Percentiles rank a stretch among this genome's conserved stretches.
Conservation (phyloP, 53 echinoderm and acorn worm genomes). For the Paracentrotus lividus region DNA sequence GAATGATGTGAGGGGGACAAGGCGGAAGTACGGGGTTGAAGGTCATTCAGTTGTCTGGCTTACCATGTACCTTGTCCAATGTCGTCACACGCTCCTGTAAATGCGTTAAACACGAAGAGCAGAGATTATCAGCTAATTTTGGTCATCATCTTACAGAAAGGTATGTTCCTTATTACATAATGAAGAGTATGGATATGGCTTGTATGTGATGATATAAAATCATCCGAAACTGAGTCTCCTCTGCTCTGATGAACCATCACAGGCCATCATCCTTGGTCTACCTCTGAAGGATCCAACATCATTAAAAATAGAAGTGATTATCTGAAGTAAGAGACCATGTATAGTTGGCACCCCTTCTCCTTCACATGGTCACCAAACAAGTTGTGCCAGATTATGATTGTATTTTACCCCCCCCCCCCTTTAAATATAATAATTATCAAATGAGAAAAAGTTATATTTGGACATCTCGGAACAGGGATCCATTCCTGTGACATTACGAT, state of each 20-base stretch:
- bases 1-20: background rate
- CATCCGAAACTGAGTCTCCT: background rate
- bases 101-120: conserved; percentile 2
- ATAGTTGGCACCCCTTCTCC: no score
- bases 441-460: no score
- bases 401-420: no score
- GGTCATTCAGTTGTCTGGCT: conserved; percentile 24
- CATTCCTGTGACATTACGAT: no score
- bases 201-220: background rate
- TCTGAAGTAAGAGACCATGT: no score
- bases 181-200: background rate
- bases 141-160: background rate
- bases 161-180: background rate
- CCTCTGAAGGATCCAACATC: background rate
- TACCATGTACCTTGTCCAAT: conserved; percentile 3
- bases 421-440: no score
- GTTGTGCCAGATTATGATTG: no score
- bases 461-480: no score
- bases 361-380: no score
- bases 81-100: background rate
- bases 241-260: background rate
- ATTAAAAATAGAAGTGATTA: no score
- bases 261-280: background rate
- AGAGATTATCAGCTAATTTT: conserved; percentile 17
- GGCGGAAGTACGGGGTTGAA: background rate